A percentile compares a stretch with the other conserved stretches of the same genome.
Evolutionary conservation across 2,797 vertebrate genomes (phyloP).

Genomic region (Notoglanidium macrostoma): DNA sequence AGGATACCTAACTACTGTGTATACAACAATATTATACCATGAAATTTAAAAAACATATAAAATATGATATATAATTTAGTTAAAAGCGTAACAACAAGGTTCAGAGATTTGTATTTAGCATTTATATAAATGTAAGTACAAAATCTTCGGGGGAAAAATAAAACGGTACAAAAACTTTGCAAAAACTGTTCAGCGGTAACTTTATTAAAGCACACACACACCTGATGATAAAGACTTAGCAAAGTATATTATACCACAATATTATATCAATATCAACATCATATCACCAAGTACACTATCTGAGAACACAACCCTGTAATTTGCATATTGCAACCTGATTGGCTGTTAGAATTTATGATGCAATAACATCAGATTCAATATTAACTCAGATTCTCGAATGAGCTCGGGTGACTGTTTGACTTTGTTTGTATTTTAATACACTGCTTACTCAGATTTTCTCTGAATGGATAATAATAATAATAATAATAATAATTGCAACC

Average conservation of each 20-base stretch:
- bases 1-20: background rate
- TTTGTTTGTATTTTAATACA: background rate
- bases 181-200: background rate
- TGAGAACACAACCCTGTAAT: background rate
- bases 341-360: background rate
- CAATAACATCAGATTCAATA: background rate
- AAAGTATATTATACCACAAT: background rate
- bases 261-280: background rate
- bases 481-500: background rate
- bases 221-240: background rate
- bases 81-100: background rate
- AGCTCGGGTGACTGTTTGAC: background rate
- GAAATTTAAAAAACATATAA: background rate
- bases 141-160: background rate
- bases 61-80: background rate
- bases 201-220: background rate
- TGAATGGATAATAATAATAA: background rate
- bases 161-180: too few relatives aligned
- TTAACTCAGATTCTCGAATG: background rate
- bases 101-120: background rate
- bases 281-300: background rate
- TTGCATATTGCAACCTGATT: constrained; percentile 3
- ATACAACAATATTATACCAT: background rate
- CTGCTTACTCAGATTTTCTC: background rate
- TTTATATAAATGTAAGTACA: background rate